Conservation (phyloP, 1,140 invertebrate genomes). For the Babylonia areolata region DNA sequence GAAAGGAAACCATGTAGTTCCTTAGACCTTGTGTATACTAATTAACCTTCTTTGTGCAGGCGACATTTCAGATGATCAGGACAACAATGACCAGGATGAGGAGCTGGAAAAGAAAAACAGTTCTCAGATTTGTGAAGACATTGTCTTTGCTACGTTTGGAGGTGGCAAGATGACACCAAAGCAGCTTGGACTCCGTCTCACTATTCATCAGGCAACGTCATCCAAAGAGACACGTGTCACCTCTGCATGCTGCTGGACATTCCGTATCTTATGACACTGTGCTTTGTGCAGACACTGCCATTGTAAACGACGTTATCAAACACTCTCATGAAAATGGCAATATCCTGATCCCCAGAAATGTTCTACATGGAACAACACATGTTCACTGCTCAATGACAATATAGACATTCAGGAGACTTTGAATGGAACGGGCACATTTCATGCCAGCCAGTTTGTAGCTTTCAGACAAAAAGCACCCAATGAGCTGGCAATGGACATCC, state of each 20-base stretch:
- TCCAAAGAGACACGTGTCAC: not conserved
- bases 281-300: not conserved
- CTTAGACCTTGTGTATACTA: not conserved
- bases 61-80: not conserved
- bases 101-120: not conserved
- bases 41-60: conserved; percentile 6
- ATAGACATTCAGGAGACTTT: not conserved
- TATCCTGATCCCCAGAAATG: not conserved
- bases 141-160: not conserved
- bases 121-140: not conserved
- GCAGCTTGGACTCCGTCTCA: not conserved
- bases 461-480: not conserved
- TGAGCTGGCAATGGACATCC: not conserved
- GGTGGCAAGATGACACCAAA: not conserved
- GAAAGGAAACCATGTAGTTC: not conserved
- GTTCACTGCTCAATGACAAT: not conserved
- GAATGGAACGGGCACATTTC: not conserved
- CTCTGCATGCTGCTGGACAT: not conserved
- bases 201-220: not conserved
- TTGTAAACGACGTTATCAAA: not conserved
- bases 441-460: not conserved
- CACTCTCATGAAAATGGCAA: not conserved
- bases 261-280: not conserved
- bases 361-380: too few relatives aligned
- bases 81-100: not conserved